Conservation (phyloP, 2,888 invertebrate genomes). For the Chironomus riparius region DNA sequence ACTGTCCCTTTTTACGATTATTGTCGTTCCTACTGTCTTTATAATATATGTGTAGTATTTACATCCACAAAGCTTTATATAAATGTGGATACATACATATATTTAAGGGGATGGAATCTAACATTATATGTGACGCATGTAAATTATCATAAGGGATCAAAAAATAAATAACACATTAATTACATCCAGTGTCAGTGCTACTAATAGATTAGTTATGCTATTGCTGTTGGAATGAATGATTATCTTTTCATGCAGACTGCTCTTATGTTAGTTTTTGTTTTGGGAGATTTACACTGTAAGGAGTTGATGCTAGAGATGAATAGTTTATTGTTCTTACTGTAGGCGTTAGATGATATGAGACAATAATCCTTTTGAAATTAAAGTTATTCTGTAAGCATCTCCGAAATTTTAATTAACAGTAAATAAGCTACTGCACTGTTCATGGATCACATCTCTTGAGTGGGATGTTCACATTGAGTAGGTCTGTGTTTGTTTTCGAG, state of each 20-base stretch:
- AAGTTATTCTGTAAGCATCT: no score
- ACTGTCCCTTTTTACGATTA: not conserved
- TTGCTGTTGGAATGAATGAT: slow-evolving; percentile 9
- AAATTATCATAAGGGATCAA: slow-evolving; percentile 10
- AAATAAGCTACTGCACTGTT: no score
- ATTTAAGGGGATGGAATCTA: not conserved
- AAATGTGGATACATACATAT: not conserved
- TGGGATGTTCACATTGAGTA: no score
- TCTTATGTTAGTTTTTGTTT: no score
- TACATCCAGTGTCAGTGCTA: not conserved
- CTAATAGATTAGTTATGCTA: slow-evolving; percentile 7
- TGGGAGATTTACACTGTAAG: no score
- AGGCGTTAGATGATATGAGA: no score
- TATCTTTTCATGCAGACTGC: not conserved
- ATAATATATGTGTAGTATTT: not conserved
- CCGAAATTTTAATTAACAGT: no score
- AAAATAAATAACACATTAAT: slow-evolving; percentile 22
- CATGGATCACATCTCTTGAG: no score
- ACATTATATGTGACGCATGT: slow-evolving; percentile 7
- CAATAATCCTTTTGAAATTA: no score
- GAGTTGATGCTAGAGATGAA: no score
- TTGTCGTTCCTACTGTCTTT: not conserved
- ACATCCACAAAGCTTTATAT: not conserved
- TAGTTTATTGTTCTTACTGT: no score
- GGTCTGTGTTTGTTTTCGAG: no score